Evolutionary conservation across 1,140 invertebrate species (phyloP).

Genomic region (Temnothorax nylanderi): DNA sequence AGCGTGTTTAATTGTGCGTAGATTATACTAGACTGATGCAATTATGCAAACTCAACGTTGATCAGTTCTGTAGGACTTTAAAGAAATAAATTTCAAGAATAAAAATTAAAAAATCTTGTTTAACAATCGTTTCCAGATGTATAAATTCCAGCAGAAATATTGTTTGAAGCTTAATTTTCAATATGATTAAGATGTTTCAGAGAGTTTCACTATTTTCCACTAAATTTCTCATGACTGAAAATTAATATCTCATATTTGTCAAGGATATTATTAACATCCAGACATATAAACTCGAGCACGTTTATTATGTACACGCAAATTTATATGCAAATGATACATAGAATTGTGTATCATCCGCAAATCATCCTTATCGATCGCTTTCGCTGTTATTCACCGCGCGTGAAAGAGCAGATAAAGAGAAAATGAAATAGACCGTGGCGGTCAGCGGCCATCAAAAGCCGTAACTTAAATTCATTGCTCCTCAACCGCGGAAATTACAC

Average conservation of each 20-base stretch:
- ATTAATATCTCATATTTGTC: neutral
- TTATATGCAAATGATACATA: neutral
- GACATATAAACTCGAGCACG: neutral
- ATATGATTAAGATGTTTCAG: neutral
- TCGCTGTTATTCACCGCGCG: neutral
- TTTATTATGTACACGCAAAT: neutral
- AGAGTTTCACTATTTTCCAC: neutral
- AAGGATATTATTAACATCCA: neutral
- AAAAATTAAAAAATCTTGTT: neutral
- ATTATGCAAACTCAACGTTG: neutral
- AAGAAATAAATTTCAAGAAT: neutral
- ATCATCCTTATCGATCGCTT: conserved; percentile 32
- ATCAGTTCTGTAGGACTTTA: too few species aligned
- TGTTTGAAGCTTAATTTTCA: neutral
- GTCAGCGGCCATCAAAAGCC: neutral
- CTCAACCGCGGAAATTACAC: conserved; percentile 28
- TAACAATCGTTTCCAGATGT: neutral
- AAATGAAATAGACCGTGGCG: conserved; percentile 21
- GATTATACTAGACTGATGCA: neutral
- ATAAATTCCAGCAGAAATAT: neutral
- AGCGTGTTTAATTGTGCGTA: neutral
- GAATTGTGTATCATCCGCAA: neutral
- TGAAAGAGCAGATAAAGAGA: neutral
- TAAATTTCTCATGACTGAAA: neutral
- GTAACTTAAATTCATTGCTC: conserved; percentile 43